A percentile compares a stretch with the other conserved stretches of the same genome.
These are phyloP conservation scores for Menidia beryllina DNA, from an alignment of 2,113 vertebrate genomes.

Conservation along the genomic window DNA sequence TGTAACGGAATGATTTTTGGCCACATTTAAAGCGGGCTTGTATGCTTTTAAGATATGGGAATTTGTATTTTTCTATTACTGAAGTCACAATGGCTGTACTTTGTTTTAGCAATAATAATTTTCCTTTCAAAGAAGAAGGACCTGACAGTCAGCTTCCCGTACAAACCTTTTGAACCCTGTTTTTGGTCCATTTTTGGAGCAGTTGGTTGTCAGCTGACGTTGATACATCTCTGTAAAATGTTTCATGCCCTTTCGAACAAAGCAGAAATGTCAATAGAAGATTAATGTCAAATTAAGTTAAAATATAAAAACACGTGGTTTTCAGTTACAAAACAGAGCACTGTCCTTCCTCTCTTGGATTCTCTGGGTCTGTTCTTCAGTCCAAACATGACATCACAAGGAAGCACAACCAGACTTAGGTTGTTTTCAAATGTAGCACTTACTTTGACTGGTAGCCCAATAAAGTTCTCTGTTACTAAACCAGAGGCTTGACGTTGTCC, in stretches of 20 bases:
- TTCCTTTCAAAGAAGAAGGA: constrained; percentile 9
- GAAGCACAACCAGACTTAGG: background rate
- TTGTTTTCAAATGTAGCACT: too few species aligned
- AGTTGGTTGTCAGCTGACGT: background rate
- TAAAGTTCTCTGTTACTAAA: background rate
- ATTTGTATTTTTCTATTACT: background rate
- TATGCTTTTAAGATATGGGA: background rate
- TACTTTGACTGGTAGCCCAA: background rate
- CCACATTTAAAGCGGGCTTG: constrained; percentile 3
- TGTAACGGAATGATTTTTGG: constrained; percentile 28
- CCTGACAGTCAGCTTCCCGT: background rate
- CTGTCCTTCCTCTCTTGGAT: constrained; percentile 1
- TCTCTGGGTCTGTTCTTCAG: background rate
- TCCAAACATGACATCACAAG: background rate
- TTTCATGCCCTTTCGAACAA: constrained; percentile 21
- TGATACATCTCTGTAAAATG: constrained; percentile 17
- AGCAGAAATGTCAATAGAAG: constrained; percentile 22
- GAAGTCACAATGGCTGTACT: background rate
- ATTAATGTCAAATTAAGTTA: constrained; percentile 1
- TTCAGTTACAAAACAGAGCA: background rate
- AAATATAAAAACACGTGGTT: constrained; percentile 17
- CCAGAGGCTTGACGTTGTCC: background rate
- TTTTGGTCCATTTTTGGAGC: background rate
- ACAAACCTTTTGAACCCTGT: constrained; percentile 18
- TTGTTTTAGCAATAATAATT: constrained; percentile 6